Evolutionary conservation across 2,113 vertebrate species (phyloP).

Genomic region (Phylloscopus whistleri): DNA sequence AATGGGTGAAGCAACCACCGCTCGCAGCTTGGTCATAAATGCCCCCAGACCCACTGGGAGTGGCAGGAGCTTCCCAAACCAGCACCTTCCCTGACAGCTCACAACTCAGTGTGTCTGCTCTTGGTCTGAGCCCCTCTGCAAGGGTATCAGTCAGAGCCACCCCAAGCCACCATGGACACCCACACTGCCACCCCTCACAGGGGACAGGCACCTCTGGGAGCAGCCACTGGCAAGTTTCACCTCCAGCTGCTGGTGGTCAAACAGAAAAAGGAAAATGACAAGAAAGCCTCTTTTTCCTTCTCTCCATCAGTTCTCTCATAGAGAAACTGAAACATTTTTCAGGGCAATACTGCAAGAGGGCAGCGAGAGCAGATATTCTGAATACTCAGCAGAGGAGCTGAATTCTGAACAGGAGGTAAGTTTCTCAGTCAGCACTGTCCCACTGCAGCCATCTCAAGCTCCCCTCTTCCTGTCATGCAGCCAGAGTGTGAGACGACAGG

Average conservation of each 20-base stretch:
- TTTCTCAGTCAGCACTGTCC: background rate
- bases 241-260: background rate
- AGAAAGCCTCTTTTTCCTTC: background rate
- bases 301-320: background rate
- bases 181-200: background rate
- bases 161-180: background rate
- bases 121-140: background rate
- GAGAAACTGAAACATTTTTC: background rate
- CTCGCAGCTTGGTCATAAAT: fast-evolving
- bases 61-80: background rate
- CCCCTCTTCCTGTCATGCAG: background rate
- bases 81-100: background rate
- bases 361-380: fast-evolving
- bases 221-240: background rate
- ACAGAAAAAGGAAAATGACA: background rate
- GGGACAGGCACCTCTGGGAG: background rate
- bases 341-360: background rate
- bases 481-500: background rate
- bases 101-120: background rate
- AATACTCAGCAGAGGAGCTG: background rate
- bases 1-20: background rate
- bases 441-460: fast-evolving
- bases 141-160: background rate
- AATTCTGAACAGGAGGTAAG: background rate
- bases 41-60: background rate